Percentiles rank a stretch among this genome's conserved stretches.
Evolutionary conservation across 2,797 vertebrate genomes (phyloP).

Genomic region (Oryzias dopingdopingensis): DNA sequence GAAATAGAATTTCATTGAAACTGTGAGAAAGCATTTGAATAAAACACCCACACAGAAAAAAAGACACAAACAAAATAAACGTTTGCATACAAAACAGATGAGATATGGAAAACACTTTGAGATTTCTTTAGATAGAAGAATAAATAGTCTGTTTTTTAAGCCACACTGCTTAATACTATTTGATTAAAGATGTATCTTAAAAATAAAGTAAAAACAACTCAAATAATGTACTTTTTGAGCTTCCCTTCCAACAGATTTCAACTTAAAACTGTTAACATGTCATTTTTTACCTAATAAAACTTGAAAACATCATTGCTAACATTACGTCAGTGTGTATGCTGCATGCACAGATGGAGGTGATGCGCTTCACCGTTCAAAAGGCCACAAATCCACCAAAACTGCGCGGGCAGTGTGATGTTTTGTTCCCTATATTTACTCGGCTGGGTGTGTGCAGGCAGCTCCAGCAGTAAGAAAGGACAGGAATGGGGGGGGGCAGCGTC

Average conservation of each 20-base stretch:
- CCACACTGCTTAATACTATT: no score
- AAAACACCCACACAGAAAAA: not conserved
- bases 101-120: no score
- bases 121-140: no score
- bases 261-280: not conserved
- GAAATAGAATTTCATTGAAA: no score
- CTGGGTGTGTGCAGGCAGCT: conserved; percentile 64
- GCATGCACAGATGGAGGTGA: conserved; percentile 6
- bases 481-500: conserved; percentile 30
- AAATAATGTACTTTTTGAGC: no score
- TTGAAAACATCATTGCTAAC: conserved; percentile 20
- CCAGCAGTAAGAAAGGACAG: conserved; percentile 47
- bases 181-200: no score
- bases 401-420: conserved; percentile 53
- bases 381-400: conserved; percentile 36
- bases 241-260: no score
- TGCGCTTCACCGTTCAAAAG: conserved; percentile 25
- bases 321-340: not conserved
- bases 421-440: conserved; percentile 62
- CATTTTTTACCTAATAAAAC: conserved; percentile 17
- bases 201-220: no score
- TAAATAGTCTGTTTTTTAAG: no score
- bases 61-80: no score
- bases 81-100: no score
- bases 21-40: not conserved